A percentile compares a stretch with the other conserved stretches of the same genome.
These are phyloP conservation scores for Penaeus monodon DNA, from an alignment of 2,888 invertebrate genomes.

Conservation along the genomic window DNA sequence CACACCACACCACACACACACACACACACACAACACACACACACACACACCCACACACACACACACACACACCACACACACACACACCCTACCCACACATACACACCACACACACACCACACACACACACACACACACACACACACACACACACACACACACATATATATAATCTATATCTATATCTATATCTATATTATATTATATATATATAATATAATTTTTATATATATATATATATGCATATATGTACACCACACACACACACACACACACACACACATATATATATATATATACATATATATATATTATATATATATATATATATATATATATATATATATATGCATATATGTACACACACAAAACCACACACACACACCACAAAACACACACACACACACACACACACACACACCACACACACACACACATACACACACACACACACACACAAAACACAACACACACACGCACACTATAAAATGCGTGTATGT, in stretches of 20 bases:
- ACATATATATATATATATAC: background rate
- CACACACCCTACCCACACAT: no score
- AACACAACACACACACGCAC: rapidly evolving
- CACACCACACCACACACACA: background rate
- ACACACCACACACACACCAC: no score
- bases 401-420: no score
- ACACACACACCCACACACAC: background rate
- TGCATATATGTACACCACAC: background rate
- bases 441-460: no score
- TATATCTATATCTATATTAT: no score
- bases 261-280: background rate
- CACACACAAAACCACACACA: background rate
- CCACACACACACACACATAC: no score
- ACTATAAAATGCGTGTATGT: no score
- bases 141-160: no score
- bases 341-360: background rate
- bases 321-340: background rate
- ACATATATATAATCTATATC: no score
- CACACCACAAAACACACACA: no score
- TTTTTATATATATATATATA: background rate
- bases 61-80: background rate
- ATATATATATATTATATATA: background rate
- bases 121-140: background rate
- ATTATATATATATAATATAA: no score
- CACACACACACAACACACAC: slow-evolving; percentile 21